These are phyloP conservation scores for Euspilapteryx auroguttella DNA, from an alignment of 2,888 invertebrate species.

Conservation along the genomic window DNA sequence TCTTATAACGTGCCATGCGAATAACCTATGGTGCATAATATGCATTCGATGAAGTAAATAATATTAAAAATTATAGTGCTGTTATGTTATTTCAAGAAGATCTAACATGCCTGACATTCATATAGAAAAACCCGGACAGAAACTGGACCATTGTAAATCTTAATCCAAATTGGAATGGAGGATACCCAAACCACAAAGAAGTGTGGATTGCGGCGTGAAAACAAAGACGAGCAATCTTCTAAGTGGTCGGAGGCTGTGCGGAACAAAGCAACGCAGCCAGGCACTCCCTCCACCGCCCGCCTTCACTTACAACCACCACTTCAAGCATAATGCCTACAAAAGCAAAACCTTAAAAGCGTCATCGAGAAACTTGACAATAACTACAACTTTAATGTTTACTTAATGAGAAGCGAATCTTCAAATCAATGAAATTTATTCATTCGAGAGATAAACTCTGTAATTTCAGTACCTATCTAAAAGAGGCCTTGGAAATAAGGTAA, in stretches of 20 bases:
- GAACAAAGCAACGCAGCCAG: slow-evolving; percentile 24
- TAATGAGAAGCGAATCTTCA: slow-evolving; percentile 25
- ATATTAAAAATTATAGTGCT: background rate
- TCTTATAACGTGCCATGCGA: slow-evolving; percentile 20
- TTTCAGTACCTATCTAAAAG: slow-evolving; percentile 12
- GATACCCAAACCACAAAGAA: slow-evolving; percentile 31
- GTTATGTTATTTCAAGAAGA: slow-evolving; percentile 1
- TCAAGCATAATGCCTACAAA: slow-evolving; percentile 33
- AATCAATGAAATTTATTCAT: slow-evolving; percentile 16
- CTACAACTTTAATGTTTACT: slow-evolving; percentile 23
- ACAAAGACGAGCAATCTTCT: slow-evolving; percentile 51
- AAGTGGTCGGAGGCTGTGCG: slow-evolving; percentile 40
- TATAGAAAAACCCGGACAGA: no score
- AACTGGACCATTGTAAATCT: slow-evolving; percentile 22
- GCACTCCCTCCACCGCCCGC: slow-evolving; percentile 12
- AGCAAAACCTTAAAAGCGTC: slow-evolving; percentile 21
- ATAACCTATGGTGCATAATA: slow-evolving; percentile 18
- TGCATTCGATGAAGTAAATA: slow-evolving; percentile 9
- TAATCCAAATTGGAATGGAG: slow-evolving; percentile 29
- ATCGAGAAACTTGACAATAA: slow-evolving; percentile 26
- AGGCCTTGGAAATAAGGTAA: no score
- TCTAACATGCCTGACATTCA: no score
- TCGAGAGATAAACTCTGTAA: slow-evolving; percentile 13
- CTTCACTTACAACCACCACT: slow-evolving; percentile 24
- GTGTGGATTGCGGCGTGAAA: slow-evolving; percentile 23